Percentiles rank a stretch among this genome's conserved stretches.
Conservation (phyloP, 92 coral and sea anemone genomes). For the Muricea muricata region DNA sequence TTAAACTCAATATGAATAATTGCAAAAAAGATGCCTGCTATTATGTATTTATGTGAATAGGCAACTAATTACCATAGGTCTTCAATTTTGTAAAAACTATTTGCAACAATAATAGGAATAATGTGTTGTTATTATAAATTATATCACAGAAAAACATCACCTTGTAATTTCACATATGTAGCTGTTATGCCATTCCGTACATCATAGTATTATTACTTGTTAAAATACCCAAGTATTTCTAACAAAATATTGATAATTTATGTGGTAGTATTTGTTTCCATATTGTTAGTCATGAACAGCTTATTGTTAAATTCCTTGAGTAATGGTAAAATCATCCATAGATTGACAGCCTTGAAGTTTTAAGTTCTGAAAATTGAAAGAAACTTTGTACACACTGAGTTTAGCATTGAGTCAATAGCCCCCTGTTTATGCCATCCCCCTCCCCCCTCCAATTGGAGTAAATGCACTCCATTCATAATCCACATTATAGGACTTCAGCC, state of each 20-base stretch:
- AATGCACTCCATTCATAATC: too few species aligned
- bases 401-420: too few species aligned
- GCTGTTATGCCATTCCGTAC: background rate
- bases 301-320: constrained; percentile 17
- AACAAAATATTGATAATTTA: too few species aligned
- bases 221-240: background rate
- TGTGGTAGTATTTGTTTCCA: background rate
- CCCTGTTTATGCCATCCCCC: too few species aligned
- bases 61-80: background rate
- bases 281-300: background rate
- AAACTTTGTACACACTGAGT: too few species aligned
- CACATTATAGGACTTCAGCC: too few species aligned
- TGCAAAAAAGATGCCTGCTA: background rate
- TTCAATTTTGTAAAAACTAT: background rate
- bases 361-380: background rate
- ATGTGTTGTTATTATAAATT: background rate
- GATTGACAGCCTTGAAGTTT: constrained; percentile 11
- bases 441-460: too few species aligned
- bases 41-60: background rate
- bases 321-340: constrained; percentile 23
- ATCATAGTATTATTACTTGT: background rate
- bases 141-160: background rate
- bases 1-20: too few species aligned
- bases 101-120: background rate
- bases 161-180: background rate